These are phyloP conservation scores for Calvadosia cruxmelitensis DNA, from an alignment of 30 jellyfish, hydroid and myxozoan genomes.

Conservation along the genomic window DNA sequence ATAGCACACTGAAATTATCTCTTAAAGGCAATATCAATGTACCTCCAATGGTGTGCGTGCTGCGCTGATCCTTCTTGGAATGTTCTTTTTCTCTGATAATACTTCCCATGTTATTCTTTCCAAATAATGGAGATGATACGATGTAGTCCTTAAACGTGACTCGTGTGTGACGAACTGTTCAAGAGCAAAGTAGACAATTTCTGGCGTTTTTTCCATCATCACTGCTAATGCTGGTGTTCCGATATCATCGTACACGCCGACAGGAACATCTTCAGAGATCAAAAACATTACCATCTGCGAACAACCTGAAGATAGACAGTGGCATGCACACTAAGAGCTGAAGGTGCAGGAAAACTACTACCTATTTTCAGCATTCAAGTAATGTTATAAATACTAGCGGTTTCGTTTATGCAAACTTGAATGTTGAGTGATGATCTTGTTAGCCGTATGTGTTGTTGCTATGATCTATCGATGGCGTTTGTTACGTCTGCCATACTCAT, in stretches of 20 bases:
- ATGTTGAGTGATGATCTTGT: no score
- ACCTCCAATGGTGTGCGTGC: not conserved
- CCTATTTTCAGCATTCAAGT: no score
- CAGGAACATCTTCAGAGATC: slow-evolving; percentile 81
- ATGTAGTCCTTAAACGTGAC: not conserved
- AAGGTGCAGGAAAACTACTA: no score
- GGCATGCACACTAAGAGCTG: no score
- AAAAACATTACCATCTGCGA: slow-evolving; percentile 51
- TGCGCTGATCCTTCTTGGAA: not conserved
- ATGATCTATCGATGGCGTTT: no score
- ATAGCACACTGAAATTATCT: no score
- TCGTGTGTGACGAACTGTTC: not conserved
- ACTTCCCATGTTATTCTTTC: not conserved
- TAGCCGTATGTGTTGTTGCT: no score
- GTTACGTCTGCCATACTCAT: no score
- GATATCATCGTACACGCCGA: slow-evolving; percentile 75
- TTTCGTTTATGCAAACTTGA: no score
- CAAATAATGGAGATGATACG: not conserved
- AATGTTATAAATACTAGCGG: no score
- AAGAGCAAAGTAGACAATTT: slow-evolving; percentile 75
- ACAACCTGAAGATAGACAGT: no score
- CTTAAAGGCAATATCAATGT: no score
- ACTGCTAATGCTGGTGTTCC: slow-evolving; percentile 62
- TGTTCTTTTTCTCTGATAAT: not conserved
- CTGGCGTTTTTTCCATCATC: slow-evolving; percentile 89